Evolutionary conservation across 1,140 invertebrate genomes (phyloP), one percentile per base, ranked within the genome.

Genomic region (Drosophila pallidifrons): DNA sequence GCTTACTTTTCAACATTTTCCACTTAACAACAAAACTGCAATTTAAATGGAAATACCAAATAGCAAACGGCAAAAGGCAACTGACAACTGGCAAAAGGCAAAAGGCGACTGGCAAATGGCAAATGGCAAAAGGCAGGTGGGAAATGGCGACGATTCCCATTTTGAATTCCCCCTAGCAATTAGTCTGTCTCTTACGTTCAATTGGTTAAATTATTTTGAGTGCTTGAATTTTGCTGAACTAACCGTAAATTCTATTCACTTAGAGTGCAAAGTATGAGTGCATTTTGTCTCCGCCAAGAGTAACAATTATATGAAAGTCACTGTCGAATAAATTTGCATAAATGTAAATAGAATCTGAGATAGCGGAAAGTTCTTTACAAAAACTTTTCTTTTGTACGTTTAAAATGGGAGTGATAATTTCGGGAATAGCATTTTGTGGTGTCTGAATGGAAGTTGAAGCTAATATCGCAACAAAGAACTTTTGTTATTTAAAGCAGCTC

Each of bases 111-210:
- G 38, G 25, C 25, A 67, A 70, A 41, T 75, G 46, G 20, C 16
- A 52, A 20, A 60, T 59, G 55, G 45, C 64, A 55, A 70, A 38
- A 6, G 10, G 20, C 20, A 67, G 61, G 45, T 74, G 35, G 20
- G 15, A 55, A 20, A 64, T 59, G 55, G 32, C 63, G 55, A 69
- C 64, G 32, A 52, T 66, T 35, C 47, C 28, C 64, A 59, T 77
- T 64, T 63, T 13, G 59, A 59, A 69, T 54, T 79, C 72, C 79
- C 82, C 32, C 59, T 66, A 79, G 79, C 82, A 87, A 87, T 87
- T 87, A 88, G 83, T 73, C 54, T 68, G 58, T 46, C 77, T 77
- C 80, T 88, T 88, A 77, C 57, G 72, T 80, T 75, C 76, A 88
- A 87, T 82, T 82, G 80, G 46, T 66, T 65, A 70, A 82, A 82